These are phyloP conservation scores for Xanthia icteritia DNA, from an alignment of 2,888 invertebrate species.

Conservation along the genomic window DNA sequence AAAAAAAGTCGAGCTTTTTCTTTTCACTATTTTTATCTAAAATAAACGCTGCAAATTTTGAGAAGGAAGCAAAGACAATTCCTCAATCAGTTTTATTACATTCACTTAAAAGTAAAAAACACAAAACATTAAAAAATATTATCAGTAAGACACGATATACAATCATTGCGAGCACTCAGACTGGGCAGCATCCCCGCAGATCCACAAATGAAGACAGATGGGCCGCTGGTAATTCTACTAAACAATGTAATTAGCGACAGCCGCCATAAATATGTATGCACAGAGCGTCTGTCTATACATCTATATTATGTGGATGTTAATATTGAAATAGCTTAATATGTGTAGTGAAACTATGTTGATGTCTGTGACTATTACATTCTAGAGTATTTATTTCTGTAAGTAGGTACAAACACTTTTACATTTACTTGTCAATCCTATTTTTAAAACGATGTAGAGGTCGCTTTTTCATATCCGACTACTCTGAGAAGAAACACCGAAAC, in stretches of 20 bases:
- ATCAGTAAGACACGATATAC: constrained; percentile 28
- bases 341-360: not conserved
- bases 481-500: not conserved
- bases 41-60: not conserved
- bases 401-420: not conserved
- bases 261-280: constrained; percentile 57
- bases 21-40: not conserved
- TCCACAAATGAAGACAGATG: constrained; percentile 71
- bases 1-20: not conserved
- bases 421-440: not conserved
- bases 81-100: too few relatives aligned
- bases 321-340: not conserved
- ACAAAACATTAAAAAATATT: not conserved
- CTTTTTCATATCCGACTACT: not conserved
- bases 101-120: not conserved
- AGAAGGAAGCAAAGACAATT: not conserved
- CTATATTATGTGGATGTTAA: not conserved
- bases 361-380: not conserved
- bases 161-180: constrained; percentile 35
- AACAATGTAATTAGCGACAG: constrained; percentile 72
- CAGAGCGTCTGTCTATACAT: constrained; percentile 6
- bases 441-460: not conserved
- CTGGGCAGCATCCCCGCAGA: constrained; percentile 30
- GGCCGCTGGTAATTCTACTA: constrained; percentile 66
- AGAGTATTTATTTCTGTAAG: not conserved